phyloP scores from a whole-genome alignment of 1,140 invertebrate species.

The Magallana angulata region DNA sequence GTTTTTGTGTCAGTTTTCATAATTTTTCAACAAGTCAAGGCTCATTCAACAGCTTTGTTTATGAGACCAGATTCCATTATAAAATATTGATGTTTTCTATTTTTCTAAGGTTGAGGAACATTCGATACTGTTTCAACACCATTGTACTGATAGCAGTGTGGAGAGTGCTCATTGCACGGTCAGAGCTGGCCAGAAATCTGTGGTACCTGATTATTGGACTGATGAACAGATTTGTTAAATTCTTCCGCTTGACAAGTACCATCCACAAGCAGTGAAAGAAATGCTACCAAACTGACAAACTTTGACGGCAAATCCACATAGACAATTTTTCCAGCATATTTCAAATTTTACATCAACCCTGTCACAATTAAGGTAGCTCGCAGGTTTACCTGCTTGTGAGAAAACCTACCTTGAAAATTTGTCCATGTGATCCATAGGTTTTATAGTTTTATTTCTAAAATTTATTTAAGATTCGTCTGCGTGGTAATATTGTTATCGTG shows the following conservation, averaged over 20 bases:
- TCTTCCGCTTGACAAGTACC: conserved; percentile 78
- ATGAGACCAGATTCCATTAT: not conserved
- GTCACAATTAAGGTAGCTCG: not conserved
- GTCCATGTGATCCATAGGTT: too few relatives aligned
- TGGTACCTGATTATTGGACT: conserved; percentile 79
- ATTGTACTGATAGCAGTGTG: conserved; percentile 75
- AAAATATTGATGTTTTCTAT: conserved; percentile 7
- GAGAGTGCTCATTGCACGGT: conserved; percentile 77
- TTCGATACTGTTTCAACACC: conserved; percentile 79
- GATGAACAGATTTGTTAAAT: conserved; percentile 79
- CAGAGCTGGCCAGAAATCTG: conserved; percentile 77
- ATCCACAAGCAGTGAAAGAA: conserved; percentile 54
- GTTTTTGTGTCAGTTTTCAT: too few relatives aligned
- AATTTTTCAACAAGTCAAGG: too few relatives aligned
- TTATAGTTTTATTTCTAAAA: too few relatives aligned
- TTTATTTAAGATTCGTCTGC: too few relatives aligned
- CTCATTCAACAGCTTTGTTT: not conserved
- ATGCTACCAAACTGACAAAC: not conserved
- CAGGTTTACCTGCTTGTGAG: too few relatives aligned
- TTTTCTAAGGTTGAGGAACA: conserved; percentile 75
- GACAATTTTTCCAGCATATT: not conserved
- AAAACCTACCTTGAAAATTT: too few relatives aligned
- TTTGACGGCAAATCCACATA: not conserved
- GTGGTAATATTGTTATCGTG: too few relatives aligned
- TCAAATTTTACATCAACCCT: not conserved